Evolutionary conservation across 2,113 vertebrate species (phyloP).

Genomic region (Centrocercus urophasianus): DNA sequence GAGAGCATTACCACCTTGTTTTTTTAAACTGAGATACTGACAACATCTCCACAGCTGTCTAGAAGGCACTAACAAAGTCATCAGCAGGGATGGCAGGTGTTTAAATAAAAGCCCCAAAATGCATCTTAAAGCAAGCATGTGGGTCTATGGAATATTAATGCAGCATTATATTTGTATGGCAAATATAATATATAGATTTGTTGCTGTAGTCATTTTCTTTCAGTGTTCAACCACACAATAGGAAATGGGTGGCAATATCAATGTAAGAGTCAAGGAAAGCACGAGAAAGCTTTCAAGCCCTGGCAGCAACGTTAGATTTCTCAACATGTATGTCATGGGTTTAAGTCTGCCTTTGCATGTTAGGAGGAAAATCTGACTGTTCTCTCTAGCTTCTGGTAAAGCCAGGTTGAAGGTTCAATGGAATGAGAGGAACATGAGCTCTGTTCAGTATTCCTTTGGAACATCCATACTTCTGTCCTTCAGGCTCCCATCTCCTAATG

Average conservation of each 20-base stretch:
- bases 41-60: not conserved
- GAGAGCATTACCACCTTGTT: not conserved
- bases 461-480: not conserved
- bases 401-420: not conserved
- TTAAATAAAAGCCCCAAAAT: not conserved
- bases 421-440: not conserved
- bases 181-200: too few species aligned
- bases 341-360: not conserved
- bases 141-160: not conserved
- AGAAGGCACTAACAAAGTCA: not conserved
- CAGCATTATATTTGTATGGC: not conserved
- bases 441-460: rapidly evolving
- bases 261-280: rapidly evolving
- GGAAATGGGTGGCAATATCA: not conserved
- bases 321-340: not conserved
- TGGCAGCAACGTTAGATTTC: not conserved
- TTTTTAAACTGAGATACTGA: not conserved
- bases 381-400: not conserved
- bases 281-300: not conserved
- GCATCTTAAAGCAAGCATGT: not conserved
- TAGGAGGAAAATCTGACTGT: not conserved
- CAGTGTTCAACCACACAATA: not conserved
- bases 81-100: not conserved
- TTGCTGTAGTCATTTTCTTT: not conserved
- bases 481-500: not conserved